phyloP scores from a whole-genome alignment of 1,140 invertebrate genomes.

The Apis dorsata region DNA sequence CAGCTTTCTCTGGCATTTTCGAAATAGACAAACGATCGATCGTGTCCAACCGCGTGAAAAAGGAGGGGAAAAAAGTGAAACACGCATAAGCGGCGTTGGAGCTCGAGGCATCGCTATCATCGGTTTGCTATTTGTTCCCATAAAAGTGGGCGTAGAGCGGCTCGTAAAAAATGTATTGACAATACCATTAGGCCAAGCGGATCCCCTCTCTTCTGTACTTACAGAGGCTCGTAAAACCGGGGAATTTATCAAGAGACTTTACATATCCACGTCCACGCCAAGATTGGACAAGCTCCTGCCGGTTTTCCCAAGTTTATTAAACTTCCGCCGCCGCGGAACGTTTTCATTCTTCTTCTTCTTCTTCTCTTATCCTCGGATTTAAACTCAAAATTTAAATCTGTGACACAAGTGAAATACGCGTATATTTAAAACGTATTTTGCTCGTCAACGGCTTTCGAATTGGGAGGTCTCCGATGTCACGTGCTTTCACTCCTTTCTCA shows the following conservation, averaged over 20 bases:
- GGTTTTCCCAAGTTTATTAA: slow-evolving; percentile 7
- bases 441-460: too few relatives aligned
- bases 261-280: neutral
- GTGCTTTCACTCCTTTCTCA: too few relatives aligned
- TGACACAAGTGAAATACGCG: too few relatives aligned
- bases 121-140: slow-evolving; percentile 65
- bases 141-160: slow-evolving; percentile 61
- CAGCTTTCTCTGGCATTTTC: slow-evolving; percentile 16
- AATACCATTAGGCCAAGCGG: slow-evolving; percentile 63
- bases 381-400: too few relatives aligned
- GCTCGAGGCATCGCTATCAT: slow-evolving; percentile 1
- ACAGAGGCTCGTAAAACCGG: slow-evolving; percentile 62
- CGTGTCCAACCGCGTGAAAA: neutral
- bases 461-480: too few relatives aligned
- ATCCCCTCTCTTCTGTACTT: slow-evolving; percentile 59
- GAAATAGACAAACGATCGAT: slow-evolving; percentile 15
- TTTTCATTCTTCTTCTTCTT: too few relatives aligned
- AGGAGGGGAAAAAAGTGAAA: neutral
- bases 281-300: slow-evolving; percentile 20
- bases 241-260: slow-evolving; percentile 63
- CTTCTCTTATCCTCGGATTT: too few relatives aligned
- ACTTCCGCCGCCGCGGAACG: slow-evolving; percentile 1
- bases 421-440: too few relatives aligned
- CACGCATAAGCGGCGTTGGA: neutral
- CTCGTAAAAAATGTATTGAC: slow-evolving; percentile 70